A percentile compares a stretch with the other conserved stretches of the same genome.
Evolutionary conservation across 2,797 vertebrate species (phyloP).

Genomic region (Diglossa cyanea): DNA sequence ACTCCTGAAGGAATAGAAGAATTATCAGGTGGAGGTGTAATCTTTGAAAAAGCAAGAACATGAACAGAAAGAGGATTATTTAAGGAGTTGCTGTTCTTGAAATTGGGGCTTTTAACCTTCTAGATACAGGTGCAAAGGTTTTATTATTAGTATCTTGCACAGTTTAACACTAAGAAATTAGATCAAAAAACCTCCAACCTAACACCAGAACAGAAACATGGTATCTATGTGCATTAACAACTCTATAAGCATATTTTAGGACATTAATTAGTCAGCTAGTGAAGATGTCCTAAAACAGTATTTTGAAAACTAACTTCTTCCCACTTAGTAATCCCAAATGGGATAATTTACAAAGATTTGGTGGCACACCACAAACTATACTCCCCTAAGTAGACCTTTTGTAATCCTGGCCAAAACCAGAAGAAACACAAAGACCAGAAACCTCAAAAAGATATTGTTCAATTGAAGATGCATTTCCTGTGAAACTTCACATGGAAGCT

Average conservation of each 20-base stretch:
- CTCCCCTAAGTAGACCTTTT: not conserved
- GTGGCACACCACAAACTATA: not conserved
- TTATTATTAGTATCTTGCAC: not conserved
- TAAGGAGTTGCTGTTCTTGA: not conserved
- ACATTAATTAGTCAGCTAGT: not conserved
- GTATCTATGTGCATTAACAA: not conserved
- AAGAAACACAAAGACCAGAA: not conserved
- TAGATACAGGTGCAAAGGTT: not conserved
- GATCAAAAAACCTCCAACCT: not conserved
- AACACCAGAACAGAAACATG: not conserved
- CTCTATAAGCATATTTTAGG: not conserved
- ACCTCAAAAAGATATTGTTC: not conserved
- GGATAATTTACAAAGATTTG: not conserved
- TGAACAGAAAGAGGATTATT: not conserved
- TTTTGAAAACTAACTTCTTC: not conserved
- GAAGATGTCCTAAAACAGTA: not conserved
- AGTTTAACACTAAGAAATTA: not conserved
- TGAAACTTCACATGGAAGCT: not conserved
- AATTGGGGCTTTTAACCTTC: not conserved
- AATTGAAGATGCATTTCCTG: not conserved
- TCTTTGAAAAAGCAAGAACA: not conserved
- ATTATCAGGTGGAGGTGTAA: not conserved
- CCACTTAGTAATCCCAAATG: not conserved
- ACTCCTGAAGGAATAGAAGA: not conserved
- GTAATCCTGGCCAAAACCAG: not conserved